These are phyloP conservation scores for Trachelus tabidus DNA, from an alignment of 2,888 invertebrate genomes.

Conservation along the genomic window DNA sequence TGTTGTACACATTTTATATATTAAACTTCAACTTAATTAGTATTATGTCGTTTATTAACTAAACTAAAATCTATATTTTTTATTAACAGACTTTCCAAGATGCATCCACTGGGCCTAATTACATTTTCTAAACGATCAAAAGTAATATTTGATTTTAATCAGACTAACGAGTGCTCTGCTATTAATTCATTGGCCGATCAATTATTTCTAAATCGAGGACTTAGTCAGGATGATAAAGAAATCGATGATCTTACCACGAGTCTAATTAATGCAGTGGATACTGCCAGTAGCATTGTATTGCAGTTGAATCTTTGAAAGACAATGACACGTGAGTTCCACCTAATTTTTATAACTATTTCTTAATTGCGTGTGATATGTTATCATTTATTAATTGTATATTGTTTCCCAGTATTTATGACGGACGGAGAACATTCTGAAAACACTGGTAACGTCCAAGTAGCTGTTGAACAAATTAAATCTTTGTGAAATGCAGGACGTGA, in stretches of 20 bases:
- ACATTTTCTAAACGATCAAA: slow-evolving; percentile 16
- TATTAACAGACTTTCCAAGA: slow-evolving; percentile 12
- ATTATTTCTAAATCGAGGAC: slow-evolving; percentile 15
- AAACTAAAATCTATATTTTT: not conserved
- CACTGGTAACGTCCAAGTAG: not conserved
- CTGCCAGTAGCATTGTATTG: slow-evolving; percentile 8
- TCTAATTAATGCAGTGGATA: slow-evolving; percentile 8
- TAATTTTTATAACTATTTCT: too few species aligned
- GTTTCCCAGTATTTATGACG: slow-evolving; percentile 15
- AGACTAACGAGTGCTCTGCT: slow-evolving; percentile 14
- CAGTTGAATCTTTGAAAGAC: slow-evolving; percentile 5
- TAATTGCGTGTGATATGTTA: too few species aligned
- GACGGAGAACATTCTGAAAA: slow-evolving; percentile 11
- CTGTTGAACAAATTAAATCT: not conserved
- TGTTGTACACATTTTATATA: not conserved
- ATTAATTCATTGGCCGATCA: slow-evolving; percentile 2
- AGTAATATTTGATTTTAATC: slow-evolving; percentile 13
- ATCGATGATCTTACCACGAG: not conserved
- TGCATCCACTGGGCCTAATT: slow-evolving; percentile 21
- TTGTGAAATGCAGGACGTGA: slow-evolving; percentile 7
- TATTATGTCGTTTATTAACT: not conserved
- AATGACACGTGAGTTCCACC: too few species aligned
- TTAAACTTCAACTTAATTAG: too few species aligned
- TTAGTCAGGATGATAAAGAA: not conserved
- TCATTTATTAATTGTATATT: too few species aligned